These are phyloP conservation scores for Scolanthus callimorphus DNA, from an alignment of 92 coral and sea anemone species.

Conservation along the genomic window DNA sequence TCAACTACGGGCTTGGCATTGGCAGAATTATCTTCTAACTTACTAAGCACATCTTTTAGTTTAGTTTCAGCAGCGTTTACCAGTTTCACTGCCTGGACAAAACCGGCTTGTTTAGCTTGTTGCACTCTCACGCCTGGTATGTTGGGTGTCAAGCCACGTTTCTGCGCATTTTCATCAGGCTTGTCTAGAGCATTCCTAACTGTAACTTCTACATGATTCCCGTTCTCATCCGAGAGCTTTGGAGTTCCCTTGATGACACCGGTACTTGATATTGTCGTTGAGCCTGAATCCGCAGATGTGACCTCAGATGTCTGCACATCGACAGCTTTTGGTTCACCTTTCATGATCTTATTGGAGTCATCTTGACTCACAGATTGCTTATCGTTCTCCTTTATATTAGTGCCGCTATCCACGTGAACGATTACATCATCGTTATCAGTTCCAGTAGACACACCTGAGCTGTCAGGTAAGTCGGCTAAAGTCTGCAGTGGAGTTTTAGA, in stretches of 20 bases:
- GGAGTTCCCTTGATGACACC: conserved; percentile 19
- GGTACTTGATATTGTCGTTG: background rate
- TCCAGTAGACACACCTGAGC: background rate
- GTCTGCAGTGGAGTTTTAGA: background rate
- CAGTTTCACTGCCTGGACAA: background rate
- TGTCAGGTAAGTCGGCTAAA: background rate
- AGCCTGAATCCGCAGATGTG: background rate
- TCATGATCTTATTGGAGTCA: background rate
- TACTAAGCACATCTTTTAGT: background rate
- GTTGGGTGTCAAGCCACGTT: background rate
- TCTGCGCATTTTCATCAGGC: background rate
- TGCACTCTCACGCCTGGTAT: background rate
- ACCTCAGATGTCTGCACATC: background rate
- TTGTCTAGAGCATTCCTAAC: conserved; percentile 10
- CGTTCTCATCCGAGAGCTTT: conserved; percentile 22
- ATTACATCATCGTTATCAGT: background rate
- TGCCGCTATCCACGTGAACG: background rate
- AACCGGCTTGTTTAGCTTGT: background rate
- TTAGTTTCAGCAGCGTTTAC: background rate
- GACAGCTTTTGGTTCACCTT: background rate
- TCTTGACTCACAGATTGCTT: background rate
- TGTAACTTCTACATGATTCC: conserved; percentile 9
- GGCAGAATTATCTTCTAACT: background rate
- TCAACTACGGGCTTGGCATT: background rate
- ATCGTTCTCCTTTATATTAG: background rate